These are phyloP conservation scores for Nymphalis polychloros DNA, from an alignment of 2,888 invertebrate genomes.

Conservation along the genomic window DNA sequence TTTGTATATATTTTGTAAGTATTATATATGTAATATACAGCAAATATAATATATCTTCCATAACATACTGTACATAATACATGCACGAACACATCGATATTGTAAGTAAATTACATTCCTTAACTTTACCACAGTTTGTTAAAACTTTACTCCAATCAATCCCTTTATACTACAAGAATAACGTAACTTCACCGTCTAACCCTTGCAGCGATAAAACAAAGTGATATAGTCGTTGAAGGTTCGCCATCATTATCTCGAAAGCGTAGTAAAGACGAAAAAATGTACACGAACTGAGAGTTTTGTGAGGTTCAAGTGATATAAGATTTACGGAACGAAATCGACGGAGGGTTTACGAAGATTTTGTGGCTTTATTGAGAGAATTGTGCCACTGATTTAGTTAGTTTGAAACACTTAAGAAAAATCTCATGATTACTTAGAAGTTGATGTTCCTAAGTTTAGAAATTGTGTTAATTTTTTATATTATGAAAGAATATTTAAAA, in stretches of 20 bases:
- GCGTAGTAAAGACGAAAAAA: slow-evolving; percentile 8
- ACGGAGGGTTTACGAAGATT: slow-evolving; percentile 8
- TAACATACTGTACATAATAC: no score
- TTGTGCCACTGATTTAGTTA: not conserved
- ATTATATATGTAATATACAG: no score
- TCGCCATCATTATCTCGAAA: slow-evolving; percentile 7
- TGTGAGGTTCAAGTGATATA: slow-evolving; percentile 14
- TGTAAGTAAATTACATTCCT: not conserved
- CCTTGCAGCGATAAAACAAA: slow-evolving; percentile 7
- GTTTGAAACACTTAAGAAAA: not conserved
- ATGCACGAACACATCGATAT: no score
- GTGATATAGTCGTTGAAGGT: not conserved
- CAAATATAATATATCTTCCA: no score
- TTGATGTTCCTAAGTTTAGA: no score
- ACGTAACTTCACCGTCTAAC: not conserved
- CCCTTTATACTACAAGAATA: slow-evolving; percentile 1
- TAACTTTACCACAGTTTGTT: not conserved
- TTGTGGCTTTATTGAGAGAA: not conserved
- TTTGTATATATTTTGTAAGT: no score
- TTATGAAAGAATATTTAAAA: no score
- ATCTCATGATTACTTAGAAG: no score
- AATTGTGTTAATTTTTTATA: no score
- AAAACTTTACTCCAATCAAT: not conserved
- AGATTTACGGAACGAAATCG: slow-evolving; percentile 5
- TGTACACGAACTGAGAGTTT: not conserved